Evolutionary conservation across 1,140 invertebrate species (phyloP), one percentile per base, ranked within the genome.

Genomic region (Dendrolimus punctatus): DNA sequence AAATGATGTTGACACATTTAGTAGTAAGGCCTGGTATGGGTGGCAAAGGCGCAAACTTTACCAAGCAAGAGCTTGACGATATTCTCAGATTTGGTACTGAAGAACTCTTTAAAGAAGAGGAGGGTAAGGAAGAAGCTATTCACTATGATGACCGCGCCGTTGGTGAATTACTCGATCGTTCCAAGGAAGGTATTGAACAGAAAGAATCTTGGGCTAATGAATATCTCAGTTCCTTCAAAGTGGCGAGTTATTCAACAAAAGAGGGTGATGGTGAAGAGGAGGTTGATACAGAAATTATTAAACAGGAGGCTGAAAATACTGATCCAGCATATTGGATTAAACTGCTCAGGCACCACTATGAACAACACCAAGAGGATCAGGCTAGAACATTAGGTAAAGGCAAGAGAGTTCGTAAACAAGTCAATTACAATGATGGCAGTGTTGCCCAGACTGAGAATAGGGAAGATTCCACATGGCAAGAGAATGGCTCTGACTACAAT

Each of bases 261-360:
- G 97, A 99, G 89, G 95, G 94, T 51, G 97, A 98, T 63, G 93
- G 93, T 55, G 93, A 96, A 67, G 96, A 99, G 71, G 96, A 98
- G 77, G 94, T 95, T 0, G 96, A 99, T 64, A 98, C 97, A 0
- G 98, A 99, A 85, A 96, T 99, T 66, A 95, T 99, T 48, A 99
- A 99, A 84, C 98, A 99, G 77, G 98, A 99, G 79, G 95, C 95
- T 0, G 96, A 98, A 75, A 98, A 98, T 73, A 98, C 97, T 0
- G 99, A 99, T 90, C 98, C 98, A 0, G 97, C 97, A 0, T 99
- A 99, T 88, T 99, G 99, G 99, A 99, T 99, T 53, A 99, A 99
- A 85, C 88, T 99, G 8, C 85, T 99, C 4, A 91, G 98, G 39
- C 98, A 99, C 88, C 99, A 99, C 85, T 99, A 99, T 75, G 99